These are phyloP conservation scores for Dreissena polymorpha DNA, from an alignment of 1,140 invertebrate species.

Conservation along the genomic window DNA sequence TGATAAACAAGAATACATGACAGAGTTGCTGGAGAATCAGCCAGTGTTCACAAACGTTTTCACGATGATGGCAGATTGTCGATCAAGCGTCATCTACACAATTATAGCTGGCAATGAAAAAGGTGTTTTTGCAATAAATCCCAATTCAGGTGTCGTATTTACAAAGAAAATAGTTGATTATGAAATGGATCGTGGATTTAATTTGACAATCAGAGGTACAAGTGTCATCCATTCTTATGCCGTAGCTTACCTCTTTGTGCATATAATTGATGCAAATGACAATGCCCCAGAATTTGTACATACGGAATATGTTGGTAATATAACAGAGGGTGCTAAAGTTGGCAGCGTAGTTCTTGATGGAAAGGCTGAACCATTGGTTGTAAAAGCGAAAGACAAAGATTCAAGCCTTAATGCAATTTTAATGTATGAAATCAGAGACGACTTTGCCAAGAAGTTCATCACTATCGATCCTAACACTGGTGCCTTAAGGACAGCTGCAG, in stretches of 20 bases:
- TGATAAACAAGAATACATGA: conserved; percentile 83
- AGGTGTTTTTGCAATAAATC: conserved; percentile 77
- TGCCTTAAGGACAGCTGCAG: conserved; percentile 88
- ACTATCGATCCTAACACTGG: conserved; percentile 93
- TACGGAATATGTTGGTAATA: conserved; percentile 85
- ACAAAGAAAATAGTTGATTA: conserved; percentile 73
- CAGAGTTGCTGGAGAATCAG: conserved; percentile 92
- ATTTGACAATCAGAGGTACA: conserved; percentile 90
- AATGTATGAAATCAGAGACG: conserved; percentile 92
- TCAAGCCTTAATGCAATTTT: conserved; percentile 90
- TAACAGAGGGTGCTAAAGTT: conserved; percentile 87
- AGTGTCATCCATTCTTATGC: conserved; percentile 87
- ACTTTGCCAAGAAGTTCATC: conserved; percentile 87
- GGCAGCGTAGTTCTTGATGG: conserved; percentile 87
- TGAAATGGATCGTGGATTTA: conserved; percentile 87
- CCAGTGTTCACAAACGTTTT: conserved; percentile 88
- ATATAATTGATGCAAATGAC: conserved; percentile 85
- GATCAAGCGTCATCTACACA: conserved; percentile 76
- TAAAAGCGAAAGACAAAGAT: conserved; percentile 88
- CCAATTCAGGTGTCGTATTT: conserved; percentile 80
- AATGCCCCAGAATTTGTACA: conserved; percentile 90
- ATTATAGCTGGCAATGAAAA: conserved; percentile 77
- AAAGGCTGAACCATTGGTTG: conserved; percentile 84
- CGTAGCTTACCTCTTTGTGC: conserved; percentile 76
- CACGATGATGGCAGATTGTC: conserved; percentile 86